A percentile compares a stretch with the other conserved stretches of the same genome.
Conservation (phyloP, 2,888 invertebrate species). For the Argyresthia albistria region DNA sequence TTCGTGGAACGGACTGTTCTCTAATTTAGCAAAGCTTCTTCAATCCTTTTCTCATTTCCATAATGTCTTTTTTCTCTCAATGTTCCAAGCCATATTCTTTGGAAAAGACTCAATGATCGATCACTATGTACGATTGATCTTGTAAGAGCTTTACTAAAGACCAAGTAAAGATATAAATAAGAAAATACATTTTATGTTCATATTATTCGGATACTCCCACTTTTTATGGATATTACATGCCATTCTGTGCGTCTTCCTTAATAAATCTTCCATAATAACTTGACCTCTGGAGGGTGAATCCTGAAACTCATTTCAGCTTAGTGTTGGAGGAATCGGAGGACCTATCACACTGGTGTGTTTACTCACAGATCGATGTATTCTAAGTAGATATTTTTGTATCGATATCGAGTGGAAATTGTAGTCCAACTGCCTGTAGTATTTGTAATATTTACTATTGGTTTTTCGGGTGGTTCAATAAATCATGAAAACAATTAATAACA, state of each 20-base stretch:
- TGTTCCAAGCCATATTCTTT: too few species aligned
- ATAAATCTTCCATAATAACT: neutral
- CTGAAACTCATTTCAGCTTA: neutral
- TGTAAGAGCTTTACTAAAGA: neutral
- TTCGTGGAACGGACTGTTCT: too few species aligned
- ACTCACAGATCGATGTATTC: neutral
- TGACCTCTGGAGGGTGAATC: neutral
- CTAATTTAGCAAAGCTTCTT: too few species aligned
- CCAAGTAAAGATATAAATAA: neutral
- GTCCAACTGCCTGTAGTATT: conserved; percentile 25
- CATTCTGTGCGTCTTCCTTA: neutral
- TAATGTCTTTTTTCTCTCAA: too few species aligned
- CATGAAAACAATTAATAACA: too few species aligned
- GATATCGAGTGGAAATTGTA: conserved; percentile 23
- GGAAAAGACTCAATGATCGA: too few species aligned
- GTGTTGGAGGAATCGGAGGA: neutral
- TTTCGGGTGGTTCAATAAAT: too few species aligned
- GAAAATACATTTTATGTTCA: neutral
- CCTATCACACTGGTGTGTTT: neutral
- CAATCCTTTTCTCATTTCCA: too few species aligned
- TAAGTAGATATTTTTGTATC: conserved; percentile 17
- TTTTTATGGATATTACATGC: conserved; percentile 2
- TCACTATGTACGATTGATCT: neutral
- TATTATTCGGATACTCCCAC: neutral
- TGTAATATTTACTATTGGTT: too few species aligned